phyloP scores from a whole-genome alignment of 2,797 vertebrate genomes.

The Lepus oiostolus region DNA sequence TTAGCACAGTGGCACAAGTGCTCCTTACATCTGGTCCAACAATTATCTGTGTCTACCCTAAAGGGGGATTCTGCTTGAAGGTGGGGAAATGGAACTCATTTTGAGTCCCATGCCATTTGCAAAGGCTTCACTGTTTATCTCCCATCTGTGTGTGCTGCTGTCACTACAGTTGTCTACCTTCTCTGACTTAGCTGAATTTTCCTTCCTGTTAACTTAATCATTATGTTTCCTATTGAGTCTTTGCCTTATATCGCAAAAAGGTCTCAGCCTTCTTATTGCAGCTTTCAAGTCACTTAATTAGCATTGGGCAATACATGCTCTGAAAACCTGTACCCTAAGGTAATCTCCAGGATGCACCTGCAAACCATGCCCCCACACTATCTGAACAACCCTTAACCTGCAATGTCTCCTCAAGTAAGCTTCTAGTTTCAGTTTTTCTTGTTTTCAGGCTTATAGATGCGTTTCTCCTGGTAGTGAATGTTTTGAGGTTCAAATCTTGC shows the following conservation, averaged over 20 bases:
- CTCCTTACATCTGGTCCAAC: not conserved
- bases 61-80: not conserved
- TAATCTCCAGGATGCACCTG: not conserved
- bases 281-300: not conserved
- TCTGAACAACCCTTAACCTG: not conserved
- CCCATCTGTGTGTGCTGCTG: not conserved
- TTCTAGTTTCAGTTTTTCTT: constrained; percentile 12
- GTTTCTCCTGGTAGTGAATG: not conserved
- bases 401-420: not conserved
- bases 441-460: not conserved
- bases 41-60: not conserved
- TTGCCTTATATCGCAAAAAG: not conserved
- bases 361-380: not conserved
- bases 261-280: not conserved
- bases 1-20: not conserved
- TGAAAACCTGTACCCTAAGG: not conserved
- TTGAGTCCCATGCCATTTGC: not conserved
- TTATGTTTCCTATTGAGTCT: not conserved
- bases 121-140: not conserved
- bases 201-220: not conserved
- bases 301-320: not conserved
- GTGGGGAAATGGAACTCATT: not conserved
- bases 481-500: not conserved
- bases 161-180: not conserved
- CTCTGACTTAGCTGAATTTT: not conserved